Evolutionary conservation across 2,888 invertebrate species (phyloP), one percentile per base, ranked within the genome.

Genomic region (Andrena fulva): DNA sequence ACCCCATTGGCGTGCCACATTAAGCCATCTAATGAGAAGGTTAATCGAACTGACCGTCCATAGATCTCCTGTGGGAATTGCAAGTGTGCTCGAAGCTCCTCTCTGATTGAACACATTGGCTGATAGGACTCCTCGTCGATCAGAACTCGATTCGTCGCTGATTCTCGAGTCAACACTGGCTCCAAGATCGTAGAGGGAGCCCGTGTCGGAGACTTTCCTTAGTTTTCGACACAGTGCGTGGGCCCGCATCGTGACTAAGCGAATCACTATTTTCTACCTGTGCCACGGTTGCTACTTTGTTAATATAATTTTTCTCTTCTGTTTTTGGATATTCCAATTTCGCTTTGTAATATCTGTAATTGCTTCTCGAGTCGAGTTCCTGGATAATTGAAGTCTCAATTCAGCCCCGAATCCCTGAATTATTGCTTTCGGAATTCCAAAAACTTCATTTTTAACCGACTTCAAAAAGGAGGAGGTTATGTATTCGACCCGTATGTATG

Each of bases 21-120:
- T 56, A 56, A 67, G 10, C 62, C 27, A 33, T 12, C 33, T n/a
- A 54, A 33, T 16, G 35, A 50, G 24, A 42, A 64, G 81, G 73
- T 81, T 69, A 79, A 81, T 66, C 56, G 73, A 42, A 69, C 54
- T 68, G 73, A 69, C 69, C 64, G 63, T 50, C 68, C 33, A 63
- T 68, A 69, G 54, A 63, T 69, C 31, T 27, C 50, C 63, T 31
- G 50, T 78, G 80, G 62, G 78, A 78, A 80, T 24, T 20, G 77
- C 3, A 10, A 5, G 10, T 16, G 20, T 27, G 27, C 56, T 48
- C 42, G 24, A 12, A 3, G n/a, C 54, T 29, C 8, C 4, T 0
- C 20, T 5, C 10, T n/a, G 50, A 60, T 60, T 31, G 31, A 29
- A 6, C 2, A 6, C 52, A n/a, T 75, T 7, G 2, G 16, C 12